A percentile compares a stretch with the other conserved stretches of the same genome.
These are phyloP conservation scores for Drosophila melanocephala DNA, from an alignment of 2,888 invertebrate species.

Conservation along the genomic window DNA sequence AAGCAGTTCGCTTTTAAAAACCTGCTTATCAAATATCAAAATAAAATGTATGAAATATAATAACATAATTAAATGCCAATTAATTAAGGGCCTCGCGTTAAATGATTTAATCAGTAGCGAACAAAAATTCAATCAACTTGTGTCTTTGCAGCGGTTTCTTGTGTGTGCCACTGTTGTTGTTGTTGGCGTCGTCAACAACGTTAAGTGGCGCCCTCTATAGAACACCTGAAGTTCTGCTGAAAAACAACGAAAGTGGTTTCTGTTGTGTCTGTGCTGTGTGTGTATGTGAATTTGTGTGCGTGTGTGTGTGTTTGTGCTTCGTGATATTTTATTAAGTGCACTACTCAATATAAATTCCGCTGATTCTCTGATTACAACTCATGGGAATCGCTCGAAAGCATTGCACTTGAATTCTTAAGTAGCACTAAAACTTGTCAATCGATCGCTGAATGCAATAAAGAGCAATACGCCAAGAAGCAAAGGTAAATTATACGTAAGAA, in stretches of 20 bases:
- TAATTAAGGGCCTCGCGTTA: constrained; percentile 39
- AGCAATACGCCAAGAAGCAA: constrained; percentile 24
- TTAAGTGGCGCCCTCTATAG: constrained; percentile 31
- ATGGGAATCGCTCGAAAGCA: constrained; percentile 20
- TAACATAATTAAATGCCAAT: constrained; percentile 34
- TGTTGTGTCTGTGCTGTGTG: not conserved
- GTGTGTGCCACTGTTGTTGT: not conserved
- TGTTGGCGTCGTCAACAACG: not conserved
- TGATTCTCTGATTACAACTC: constrained; percentile 27
- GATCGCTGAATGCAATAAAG: constrained; percentile 4
- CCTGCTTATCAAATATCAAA: constrained; percentile 47
- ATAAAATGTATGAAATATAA: constrained; percentile 11
- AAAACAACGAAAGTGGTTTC: constrained; percentile 52
- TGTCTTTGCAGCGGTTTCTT: constrained; percentile 12
- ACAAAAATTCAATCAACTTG: constrained; percentile 20
- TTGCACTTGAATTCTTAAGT: constrained; percentile 20
- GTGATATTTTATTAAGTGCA: constrained; percentile 55
- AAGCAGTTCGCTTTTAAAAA: constrained; percentile 25
- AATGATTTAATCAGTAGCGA: constrained; percentile 23
- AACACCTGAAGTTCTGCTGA: constrained; percentile 24
- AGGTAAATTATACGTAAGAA: constrained; percentile 11
- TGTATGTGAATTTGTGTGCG: not conserved
- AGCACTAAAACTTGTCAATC: constrained; percentile 7
- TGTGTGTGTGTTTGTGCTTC: constrained; percentile 17
- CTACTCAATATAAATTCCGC: constrained; percentile 39